These are phyloP conservation scores for Cerceris rybyensis DNA, from an alignment of 2,888 invertebrate genomes.

Conservation along the genomic window DNA sequence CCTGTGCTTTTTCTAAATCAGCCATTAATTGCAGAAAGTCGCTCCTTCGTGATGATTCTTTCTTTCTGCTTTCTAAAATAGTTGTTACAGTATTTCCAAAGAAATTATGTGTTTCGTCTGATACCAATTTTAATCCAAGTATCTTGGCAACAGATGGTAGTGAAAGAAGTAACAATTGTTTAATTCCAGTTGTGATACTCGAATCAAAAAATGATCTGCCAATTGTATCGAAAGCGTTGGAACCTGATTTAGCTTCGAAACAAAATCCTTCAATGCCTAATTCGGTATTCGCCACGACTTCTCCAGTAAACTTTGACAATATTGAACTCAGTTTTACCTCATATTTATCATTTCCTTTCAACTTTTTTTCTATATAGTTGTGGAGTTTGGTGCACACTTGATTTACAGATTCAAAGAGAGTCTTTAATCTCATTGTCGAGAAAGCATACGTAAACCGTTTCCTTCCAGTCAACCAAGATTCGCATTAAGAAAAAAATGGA, in stretches of 20 bases:
- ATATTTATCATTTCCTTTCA: not conserved
- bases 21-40: slow-evolving; percentile 83
- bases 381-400: slow-evolving; percentile 63
- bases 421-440: slow-evolving; percentile 57
- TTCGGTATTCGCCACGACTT: too few species aligned
- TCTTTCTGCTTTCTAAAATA: slow-evolving; percentile 60
- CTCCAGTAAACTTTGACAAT: too few species aligned
- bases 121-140: slow-evolving; percentile 47
- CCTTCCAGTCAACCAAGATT: slow-evolving; percentile 58
- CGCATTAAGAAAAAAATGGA: slow-evolving; percentile 68
- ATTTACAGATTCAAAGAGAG: slow-evolving; percentile 65
- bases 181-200: slow-evolving; percentile 39
- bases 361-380: slow-evolving; percentile 37
- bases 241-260: slow-evolving; percentile 56
- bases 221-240: slow-evolving; percentile 45
- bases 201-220: slow-evolving; percentile 66
- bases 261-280: slow-evolving; percentile 69
- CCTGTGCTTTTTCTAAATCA: slow-evolving; percentile 63
- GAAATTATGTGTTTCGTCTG: slow-evolving; percentile 59
- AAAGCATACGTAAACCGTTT: slow-evolving; percentile 49
- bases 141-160: slow-evolving; percentile 52
- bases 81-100: slow-evolving; percentile 63
- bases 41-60: slow-evolving; percentile 71
- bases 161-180: slow-evolving; percentile 42
- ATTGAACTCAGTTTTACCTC: slow-evolving; percentile 62